Percentiles rank a stretch among this genome's conserved stretches.
Evolutionary conservation across 2,113 vertebrate genomes (phyloP).

Genomic region (Oxyruncus cristatus): DNA sequence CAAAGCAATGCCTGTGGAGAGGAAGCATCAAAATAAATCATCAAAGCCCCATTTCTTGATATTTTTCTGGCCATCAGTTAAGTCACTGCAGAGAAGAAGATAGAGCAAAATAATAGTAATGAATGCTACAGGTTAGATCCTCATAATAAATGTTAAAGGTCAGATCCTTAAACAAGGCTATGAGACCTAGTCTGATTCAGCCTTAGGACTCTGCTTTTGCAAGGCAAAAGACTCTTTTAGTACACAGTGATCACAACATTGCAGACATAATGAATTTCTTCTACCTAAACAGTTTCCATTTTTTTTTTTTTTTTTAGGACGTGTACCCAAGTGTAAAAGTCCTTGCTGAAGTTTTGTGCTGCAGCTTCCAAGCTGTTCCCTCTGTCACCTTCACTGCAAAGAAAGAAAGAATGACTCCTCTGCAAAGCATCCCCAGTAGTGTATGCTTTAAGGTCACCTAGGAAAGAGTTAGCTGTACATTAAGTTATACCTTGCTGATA

Average conservation of each 20-base stretch:
- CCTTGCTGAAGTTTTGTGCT: neutral
- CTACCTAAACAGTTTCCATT: neutral
- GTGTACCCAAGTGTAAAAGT: neutral
- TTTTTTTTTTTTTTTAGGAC: neutral
- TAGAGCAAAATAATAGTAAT: neutral
- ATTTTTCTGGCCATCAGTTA: neutral
- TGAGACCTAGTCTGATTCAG: neutral
- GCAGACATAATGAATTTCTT: neutral
- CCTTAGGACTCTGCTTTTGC: neutral
- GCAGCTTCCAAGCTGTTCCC: neutral
- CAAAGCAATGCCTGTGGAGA: neutral
- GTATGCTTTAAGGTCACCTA: slow-evolving; percentile 54
- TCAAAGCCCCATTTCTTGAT: neutral
- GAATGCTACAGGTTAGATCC: neutral
- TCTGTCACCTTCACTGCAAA: slow-evolving; percentile 33
- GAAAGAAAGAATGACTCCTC: slow-evolving; percentile 29
- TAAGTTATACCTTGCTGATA: slow-evolving; percentile 65
- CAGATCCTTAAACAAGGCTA: neutral
- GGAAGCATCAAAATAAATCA: neutral
- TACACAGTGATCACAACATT: neutral
- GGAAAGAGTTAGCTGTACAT: slow-evolving; percentile 58
- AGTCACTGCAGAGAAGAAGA: neutral
- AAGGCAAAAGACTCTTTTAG: neutral
- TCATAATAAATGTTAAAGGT: neutral
- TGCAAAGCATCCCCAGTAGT: neutral